These are phyloP conservation scores for Platorchestia sp. DNA, from an alignment of 1,140 invertebrate species.

Conservation along the genomic window DNA sequence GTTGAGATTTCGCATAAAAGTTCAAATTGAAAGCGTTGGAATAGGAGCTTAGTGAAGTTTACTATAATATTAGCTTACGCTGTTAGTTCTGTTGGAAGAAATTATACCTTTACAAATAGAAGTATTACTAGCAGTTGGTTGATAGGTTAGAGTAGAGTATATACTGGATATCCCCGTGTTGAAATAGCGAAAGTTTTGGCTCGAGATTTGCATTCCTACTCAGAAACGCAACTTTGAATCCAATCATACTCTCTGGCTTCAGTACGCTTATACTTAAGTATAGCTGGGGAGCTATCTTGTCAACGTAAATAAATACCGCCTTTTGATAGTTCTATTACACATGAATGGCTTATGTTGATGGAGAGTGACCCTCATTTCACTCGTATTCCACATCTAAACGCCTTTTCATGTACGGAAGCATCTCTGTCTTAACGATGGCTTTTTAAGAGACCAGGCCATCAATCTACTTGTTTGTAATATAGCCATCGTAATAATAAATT, in stretches of 20 bases:
- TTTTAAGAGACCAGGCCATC: too few species aligned
- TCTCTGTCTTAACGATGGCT: too few species aligned
- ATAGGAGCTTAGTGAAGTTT: neutral
- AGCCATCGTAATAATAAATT: too few species aligned
- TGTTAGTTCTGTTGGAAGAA: neutral
- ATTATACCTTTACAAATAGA: neutral
- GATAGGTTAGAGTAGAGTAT: neutral
- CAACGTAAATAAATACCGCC: neutral
- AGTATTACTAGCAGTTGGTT: neutral
- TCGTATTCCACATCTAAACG: too few species aligned
- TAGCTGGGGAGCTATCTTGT: neutral
- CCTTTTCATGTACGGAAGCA: too few species aligned
- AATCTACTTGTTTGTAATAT: too few species aligned
- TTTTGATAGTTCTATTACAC: neutral
- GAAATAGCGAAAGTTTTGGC: neutral
- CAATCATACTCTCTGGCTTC: neutral
- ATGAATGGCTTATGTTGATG: too few species aligned
- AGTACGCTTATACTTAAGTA: too few species aligned
- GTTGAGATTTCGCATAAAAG: neutral
- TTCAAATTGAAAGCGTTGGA: neutral
- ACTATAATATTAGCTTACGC: neutral
- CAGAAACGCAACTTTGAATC: neutral
- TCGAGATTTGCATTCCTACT: neutral
- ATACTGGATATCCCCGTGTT: neutral
- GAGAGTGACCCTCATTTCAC: too few species aligned